Conservation (phyloP, 2,888 invertebrate species). For the Atrina japonica region DNA sequence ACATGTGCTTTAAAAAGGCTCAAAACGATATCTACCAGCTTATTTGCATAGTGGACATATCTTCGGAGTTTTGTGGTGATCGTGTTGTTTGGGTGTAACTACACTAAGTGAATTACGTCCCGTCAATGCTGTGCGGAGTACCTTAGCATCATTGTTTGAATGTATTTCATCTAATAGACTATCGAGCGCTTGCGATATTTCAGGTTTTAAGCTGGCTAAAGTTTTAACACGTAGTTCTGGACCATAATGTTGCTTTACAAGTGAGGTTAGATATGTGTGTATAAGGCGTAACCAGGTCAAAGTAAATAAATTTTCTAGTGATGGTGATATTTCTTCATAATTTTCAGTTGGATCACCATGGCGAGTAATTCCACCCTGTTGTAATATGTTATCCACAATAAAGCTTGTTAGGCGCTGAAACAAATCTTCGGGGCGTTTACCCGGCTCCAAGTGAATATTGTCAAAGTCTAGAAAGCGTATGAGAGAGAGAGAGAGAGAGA, state of each 20-base stretch:
- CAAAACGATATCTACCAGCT: conserved; percentile 37
- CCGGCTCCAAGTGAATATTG: conserved; percentile 32
- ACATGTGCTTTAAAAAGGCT: conserved; percentile 51
- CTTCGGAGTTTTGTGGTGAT: neutral
- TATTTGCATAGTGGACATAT: conserved; percentile 53
- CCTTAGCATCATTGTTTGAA: conserved; percentile 22
- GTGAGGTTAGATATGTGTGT: conserved; percentile 36
- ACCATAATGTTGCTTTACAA: conserved; percentile 52
- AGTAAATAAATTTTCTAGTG: conserved; percentile 47
- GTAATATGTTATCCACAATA: conserved; percentile 48
- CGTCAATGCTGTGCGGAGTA: conserved; percentile 26
- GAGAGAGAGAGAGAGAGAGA: no score
- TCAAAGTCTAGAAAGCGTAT: no score
- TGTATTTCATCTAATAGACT: conserved; percentile 33
- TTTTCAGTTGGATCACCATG: conserved; percentile 27
- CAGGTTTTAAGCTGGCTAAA: conserved; percentile 38
- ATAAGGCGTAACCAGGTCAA: conserved; percentile 49
- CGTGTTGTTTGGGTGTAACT: neutral
- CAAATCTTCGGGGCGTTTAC: conserved; percentile 46
- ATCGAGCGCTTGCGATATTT: conserved; percentile 50
- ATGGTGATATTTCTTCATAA: conserved; percentile 47
- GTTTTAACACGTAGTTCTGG: conserved; percentile 40
- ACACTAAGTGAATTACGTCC: neutral
- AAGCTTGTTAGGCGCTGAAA: conserved; percentile 30
- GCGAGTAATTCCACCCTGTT: conserved; percentile 32